A percentile compares a stretch with the other conserved stretches of the same genome.
These are phyloP conservation scores for Brachionus paranguensis DNA, from an alignment of 1,140 invertebrate genomes.

Conservation along the genomic window DNA sequence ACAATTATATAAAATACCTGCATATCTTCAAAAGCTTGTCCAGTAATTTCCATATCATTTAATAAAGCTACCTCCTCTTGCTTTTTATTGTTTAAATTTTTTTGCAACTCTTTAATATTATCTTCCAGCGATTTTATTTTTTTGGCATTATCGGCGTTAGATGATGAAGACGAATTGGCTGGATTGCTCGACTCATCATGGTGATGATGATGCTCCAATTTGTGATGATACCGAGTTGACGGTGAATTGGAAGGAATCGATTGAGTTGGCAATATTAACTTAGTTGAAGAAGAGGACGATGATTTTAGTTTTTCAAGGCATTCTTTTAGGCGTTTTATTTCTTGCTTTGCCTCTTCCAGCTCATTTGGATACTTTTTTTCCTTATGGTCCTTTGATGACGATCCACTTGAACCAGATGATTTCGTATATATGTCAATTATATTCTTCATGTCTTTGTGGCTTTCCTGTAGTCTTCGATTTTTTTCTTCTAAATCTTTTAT, in stretches of 20 bases:
- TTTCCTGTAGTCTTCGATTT: conserved; percentile 19
- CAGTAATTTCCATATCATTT: conserved; percentile 98
- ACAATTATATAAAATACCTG: conserved; percentile 57
- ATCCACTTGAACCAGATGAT: neutral
- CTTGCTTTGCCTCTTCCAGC: neutral
- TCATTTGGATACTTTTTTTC: conserved; percentile 23
- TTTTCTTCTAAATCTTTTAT: conserved; percentile 20
- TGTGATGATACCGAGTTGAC: conserved; percentile 1
- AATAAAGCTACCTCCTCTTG: conserved; percentile 91
- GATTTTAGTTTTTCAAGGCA: conserved; percentile 24
- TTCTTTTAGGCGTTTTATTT: conserved; percentile 36
- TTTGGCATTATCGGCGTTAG: neutral
- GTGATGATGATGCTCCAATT: neutral
- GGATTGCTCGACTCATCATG: neutral
- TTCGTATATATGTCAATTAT: conserved; percentile 24
- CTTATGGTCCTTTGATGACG: neutral
- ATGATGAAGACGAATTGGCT: neutral
- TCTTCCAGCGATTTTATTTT: conserved; percentile 36
- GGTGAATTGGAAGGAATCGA: conserved; percentile 12
- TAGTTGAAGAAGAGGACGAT: neutral
- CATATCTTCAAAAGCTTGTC: conserved; percentile 98
- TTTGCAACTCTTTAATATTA: conserved; percentile 48
- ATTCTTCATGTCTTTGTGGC: conserved; percentile 30
- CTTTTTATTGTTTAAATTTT: conserved; percentile 33
- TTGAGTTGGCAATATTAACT: neutral